Evolutionary conservation across 2,888 invertebrate species (phyloP), one percentile per base, ranked within the genome.

Genomic region (Therioaphis trifolii): DNA sequence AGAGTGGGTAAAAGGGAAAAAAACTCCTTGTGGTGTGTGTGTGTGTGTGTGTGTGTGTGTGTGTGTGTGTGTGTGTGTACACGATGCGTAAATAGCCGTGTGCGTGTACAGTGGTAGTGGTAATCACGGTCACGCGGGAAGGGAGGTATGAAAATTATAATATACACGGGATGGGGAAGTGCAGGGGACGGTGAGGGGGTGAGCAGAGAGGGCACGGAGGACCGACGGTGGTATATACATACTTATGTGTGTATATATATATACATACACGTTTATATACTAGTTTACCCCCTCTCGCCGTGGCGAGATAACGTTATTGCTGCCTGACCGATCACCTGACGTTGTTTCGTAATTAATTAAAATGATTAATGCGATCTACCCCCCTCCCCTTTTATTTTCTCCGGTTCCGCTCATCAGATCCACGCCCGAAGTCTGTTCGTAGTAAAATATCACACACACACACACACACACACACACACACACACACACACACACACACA

Each of bases 271-370:
- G 21, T 52, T n/a, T 3, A 21, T 5, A 21, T 12, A 11, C 11
- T 3, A 21, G 58, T 58, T 58, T 58, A 35, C 43, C 18, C 58
- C 15, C 29, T 18, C 58, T 29, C 27, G 29, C 5, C 4, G 43
- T 43, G 58, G 61, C 21, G 21, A 82, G 74, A 82, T 66, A 82
- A 74, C 82, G 29, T 82, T 74, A 82, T 63, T 74, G 72, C 82
- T 11, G 82, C 74, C 74, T 40, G 82, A 82, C 61, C 72, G 82
- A 61, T 82, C 74, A 52, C 74, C 82, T 40, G 82, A 74, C 82
- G 72, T 74, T 27, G 72, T 82, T 74, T 63, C 61, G 63, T 63
- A 82, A 82, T 82, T 82, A 82, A 82, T 82, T 82, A 74, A 49
- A 82, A 82, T 82, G 82, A 82, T 82, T 82, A 74, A 82, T 74